phyloP scores from a whole-genome alignment of 35 echinoderm and acorn worm genomes.

The Anneissia japonica region DNA sequence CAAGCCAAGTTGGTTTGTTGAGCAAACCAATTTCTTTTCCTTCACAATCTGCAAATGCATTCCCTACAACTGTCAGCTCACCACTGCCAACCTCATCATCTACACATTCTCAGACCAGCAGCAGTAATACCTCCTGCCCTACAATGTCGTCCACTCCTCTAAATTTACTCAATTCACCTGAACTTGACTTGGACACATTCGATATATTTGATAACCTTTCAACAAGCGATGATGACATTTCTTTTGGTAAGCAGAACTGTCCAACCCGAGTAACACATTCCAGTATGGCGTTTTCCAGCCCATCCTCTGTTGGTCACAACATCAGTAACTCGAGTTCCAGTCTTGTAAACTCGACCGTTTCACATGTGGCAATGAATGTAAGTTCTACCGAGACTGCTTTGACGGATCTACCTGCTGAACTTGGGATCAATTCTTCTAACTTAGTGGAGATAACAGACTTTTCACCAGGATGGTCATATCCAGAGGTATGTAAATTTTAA shows the following conservation, averaged over 20 bases:
- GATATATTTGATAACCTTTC: neutral
- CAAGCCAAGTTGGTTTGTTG: neutral
- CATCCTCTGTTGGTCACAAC: neutral
- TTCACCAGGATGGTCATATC: constrained; percentile 95
- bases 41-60: neutral
- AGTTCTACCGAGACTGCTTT: neutral
- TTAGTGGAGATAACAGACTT: constrained; percentile 85
- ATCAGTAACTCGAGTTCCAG: neutral
- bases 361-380: neutral
- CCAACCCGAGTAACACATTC: neutral
- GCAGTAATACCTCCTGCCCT: neutral
- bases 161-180: neutral
- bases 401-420: neutral
- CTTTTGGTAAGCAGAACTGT: neutral
- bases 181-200: neutral
- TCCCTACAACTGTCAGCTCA: neutral
- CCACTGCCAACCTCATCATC: neutral
- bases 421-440: neutral
- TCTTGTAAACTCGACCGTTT: neutral
- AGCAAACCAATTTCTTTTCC: neutral
- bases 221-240: neutral
- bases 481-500: constrained; percentile 63
- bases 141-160: neutral
- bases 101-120: neutral
- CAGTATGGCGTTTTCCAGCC: neutral